A percentile compares a stretch with the other conserved stretches of the same genome.
Conservation (phyloP, 2,113 vertebrate species). For the Gasterosteus aculeatus region DNA sequence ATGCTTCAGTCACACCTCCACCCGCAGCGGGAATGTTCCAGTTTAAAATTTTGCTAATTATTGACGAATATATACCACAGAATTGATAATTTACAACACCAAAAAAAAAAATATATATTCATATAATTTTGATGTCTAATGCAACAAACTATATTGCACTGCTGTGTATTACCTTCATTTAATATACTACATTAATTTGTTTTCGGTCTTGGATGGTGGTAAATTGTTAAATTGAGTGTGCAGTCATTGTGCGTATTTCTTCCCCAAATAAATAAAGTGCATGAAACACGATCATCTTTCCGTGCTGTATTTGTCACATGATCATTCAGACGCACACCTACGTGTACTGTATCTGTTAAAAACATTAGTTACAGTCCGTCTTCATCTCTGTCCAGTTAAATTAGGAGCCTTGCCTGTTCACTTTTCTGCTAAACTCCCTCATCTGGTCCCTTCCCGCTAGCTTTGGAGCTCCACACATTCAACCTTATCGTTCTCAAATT, state of each 20-base stretch:
- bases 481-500: constrained; percentile 78
- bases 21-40: background rate
- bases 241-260: background rate
- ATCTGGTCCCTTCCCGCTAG: constrained; percentile 28
- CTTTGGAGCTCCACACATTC: constrained; percentile 63
- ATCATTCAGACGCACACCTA: no score
- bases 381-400: constrained; percentile 57
- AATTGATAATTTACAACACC: no score
- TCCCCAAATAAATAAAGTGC: no score
- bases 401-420: constrained; percentile 20
- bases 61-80: background rate
- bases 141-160: background rate
- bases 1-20: background rate
- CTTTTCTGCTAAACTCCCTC: constrained; percentile 30
- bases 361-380: constrained; percentile 25
- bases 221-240: background rate
- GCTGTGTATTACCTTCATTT: background rate
- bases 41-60: background rate
- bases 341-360: constrained; percentile 16
- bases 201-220: background rate
- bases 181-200: background rate
- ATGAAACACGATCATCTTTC: no score
- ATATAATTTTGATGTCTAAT: background rate
- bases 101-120: background rate
- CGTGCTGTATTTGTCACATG: no score